Evolutionary conservation across 2,888 invertebrate species (phyloP).

Genomic region (Lapara coniferarum): DNA sequence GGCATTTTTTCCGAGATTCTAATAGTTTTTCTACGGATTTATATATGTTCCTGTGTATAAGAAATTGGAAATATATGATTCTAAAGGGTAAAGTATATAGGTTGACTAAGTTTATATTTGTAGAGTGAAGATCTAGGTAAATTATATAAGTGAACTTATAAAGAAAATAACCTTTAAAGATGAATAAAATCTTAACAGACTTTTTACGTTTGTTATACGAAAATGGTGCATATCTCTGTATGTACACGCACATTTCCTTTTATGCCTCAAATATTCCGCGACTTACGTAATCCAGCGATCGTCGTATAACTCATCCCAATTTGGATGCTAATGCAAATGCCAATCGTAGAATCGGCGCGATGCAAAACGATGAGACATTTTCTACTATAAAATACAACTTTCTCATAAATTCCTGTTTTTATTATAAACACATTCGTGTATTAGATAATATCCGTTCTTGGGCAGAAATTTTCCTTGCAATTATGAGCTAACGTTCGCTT

Average conservation of each 20-base stretch:
- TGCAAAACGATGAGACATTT: constrained; percentile 35
- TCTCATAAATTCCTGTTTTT: constrained; percentile 34
- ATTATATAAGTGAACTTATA: too few species aligned
- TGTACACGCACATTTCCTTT: background rate
- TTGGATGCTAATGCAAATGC: constrained; percentile 2
- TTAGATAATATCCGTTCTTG: constrained; percentile 26
- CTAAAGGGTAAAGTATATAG: too few species aligned
- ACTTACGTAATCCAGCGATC: background rate
- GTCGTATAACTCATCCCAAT: background rate
- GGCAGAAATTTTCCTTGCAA: constrained; percentile 22
- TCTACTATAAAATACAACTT: constrained; percentile 37
- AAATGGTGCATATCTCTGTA: background rate
- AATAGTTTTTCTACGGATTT: too few species aligned
- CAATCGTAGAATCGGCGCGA: constrained; percentile 4
- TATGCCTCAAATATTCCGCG: background rate
- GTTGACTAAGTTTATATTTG: too few species aligned
- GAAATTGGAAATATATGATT: too few species aligned
- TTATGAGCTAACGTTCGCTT: constrained; percentile 2
- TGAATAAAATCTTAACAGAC: too few species aligned
- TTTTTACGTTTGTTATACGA: background rate
- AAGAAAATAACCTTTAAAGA: too few species aligned
- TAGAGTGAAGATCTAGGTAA: too few species aligned
- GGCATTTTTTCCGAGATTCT: background rate
- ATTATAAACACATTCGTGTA: constrained; percentile 26
- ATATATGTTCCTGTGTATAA: too few species aligned